These are phyloP conservation scores for Scomber japonicus DNA, from an alignment of 2,113 vertebrate genomes.

Conservation along the genomic window DNA sequence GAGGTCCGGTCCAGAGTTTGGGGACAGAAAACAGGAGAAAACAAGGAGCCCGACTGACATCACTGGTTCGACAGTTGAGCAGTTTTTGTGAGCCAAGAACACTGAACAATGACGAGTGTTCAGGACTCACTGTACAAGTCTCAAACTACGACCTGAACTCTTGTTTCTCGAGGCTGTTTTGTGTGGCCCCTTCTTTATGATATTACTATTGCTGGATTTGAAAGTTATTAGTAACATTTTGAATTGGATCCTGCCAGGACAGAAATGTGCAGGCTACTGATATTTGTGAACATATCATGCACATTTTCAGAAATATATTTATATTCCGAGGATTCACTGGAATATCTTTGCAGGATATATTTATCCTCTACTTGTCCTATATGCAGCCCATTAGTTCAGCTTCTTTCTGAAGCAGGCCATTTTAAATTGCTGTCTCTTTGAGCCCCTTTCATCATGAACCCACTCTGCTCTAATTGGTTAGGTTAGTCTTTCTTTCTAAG, in stretches of 20 bases:
- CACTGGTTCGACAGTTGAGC: slow-evolving; percentile 22
- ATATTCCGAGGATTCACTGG: no score
- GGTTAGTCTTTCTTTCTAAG: background rate
- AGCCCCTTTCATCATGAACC: no score
- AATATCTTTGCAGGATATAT: no score
- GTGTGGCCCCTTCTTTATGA: background rate
- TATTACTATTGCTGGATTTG: background rate
- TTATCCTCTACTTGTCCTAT: no score
- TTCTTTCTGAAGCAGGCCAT: no score
- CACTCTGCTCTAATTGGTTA: no score
- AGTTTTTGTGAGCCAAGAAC: slow-evolving; percentile 37
- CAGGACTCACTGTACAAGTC: slow-evolving; percentile 21
- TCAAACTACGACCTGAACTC: slow-evolving; percentile 21
- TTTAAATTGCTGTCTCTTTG: no score
- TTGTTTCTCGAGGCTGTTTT: slow-evolving; percentile 5
- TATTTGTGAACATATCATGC: background rate
- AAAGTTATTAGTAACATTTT: no score
- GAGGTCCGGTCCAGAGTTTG: slow-evolving; percentile 9
- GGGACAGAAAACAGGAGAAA: slow-evolving; percentile 13
- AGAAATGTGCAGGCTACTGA: background rate
- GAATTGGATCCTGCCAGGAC: no score
- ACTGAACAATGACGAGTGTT: slow-evolving; percentile 45
- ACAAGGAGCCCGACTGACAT: slow-evolving; percentile 46
- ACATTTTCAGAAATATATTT: no score
- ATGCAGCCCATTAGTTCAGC: no score